Evolutionary conservation across 2,797 vertebrate genomes (phyloP).

Genomic region (Coregonus sp.): DNA sequence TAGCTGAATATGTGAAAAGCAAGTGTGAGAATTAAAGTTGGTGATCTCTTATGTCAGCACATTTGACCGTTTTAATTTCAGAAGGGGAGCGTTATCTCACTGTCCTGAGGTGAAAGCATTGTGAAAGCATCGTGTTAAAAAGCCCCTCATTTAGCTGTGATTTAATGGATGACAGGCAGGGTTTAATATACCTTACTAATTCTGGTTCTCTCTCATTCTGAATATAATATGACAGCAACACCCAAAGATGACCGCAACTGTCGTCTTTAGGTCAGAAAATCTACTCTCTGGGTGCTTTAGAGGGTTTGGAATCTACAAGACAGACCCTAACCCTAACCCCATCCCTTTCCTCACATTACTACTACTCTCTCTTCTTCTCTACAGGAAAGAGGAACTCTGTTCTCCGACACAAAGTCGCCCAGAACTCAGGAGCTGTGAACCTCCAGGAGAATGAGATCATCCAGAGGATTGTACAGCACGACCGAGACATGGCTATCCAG

Average conservation of each 20-base stretch:
- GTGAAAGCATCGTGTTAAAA: background rate
- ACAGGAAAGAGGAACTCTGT: conserved; percentile 95
- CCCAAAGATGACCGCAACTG: too few species aligned
- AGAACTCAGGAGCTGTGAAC: conserved; percentile 93
- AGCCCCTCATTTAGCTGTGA: background rate
- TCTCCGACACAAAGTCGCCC: conserved; percentile 95
- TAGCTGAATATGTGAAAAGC: background rate
- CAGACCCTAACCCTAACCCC: too few species aligned
- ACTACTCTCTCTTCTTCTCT: conserved; percentile 17
- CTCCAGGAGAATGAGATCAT: conserved; percentile 97
- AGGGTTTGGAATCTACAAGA: too few species aligned
- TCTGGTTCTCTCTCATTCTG: too few species aligned
- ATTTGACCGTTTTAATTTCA: background rate
- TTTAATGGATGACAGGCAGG: background rate
- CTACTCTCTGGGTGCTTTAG: too few species aligned
- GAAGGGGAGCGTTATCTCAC: background rate
- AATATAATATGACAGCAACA: too few species aligned
- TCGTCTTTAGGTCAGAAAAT: too few species aligned
- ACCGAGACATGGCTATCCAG: conserved; percentile 90
- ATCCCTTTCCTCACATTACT: too few species aligned
- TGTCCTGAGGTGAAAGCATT: background rate
- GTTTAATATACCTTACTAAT: background rate
- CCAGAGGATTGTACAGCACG: conserved; percentile 98
- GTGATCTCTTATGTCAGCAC: background rate
- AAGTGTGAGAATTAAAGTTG: background rate